Percentiles rank a stretch among this genome's conserved stretches.
phyloP scores from a whole-genome alignment of 2,797 vertebrate genomes.

The Chloroceryle amazona region DNA sequence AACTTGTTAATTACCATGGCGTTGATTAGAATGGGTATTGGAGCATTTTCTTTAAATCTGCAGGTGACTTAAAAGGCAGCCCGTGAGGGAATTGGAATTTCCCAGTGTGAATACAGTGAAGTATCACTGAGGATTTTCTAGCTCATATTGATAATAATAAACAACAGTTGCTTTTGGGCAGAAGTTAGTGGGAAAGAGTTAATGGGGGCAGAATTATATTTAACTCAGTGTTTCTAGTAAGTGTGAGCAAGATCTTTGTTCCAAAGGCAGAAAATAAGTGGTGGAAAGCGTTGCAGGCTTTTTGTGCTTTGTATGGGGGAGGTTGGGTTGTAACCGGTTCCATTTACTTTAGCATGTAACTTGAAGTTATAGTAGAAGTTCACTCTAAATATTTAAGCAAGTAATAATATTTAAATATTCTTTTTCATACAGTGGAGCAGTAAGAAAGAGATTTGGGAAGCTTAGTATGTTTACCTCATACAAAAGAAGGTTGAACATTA shows the following conservation, averaged over 20 bases:
- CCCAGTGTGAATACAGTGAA: neutral
- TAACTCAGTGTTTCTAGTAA: neutral
- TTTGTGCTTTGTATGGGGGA: neutral
- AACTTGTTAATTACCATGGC: neutral
- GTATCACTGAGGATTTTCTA: neutral
- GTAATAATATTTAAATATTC: neutral
- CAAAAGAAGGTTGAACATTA: neutral
- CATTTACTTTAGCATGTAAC: neutral
- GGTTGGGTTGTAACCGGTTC: neutral
- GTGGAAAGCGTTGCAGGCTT: neutral
- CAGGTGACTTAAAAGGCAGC: neutral
- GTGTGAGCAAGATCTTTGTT: neutral
- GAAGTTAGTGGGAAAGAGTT: neutral
- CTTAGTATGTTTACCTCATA: neutral
- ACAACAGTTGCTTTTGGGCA: neutral
- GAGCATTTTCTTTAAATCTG: neutral
- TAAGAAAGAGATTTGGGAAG: neutral
- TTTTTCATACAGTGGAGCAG: neutral
- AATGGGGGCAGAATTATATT: neutral
- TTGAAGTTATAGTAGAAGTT: neutral
- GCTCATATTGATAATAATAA: neutral
- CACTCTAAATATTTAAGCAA: neutral
- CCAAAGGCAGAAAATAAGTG: neutral
- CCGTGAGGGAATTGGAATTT: neutral
- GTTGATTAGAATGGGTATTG: neutral